These are phyloP conservation scores for Sebastes miniatus DNA, from an alignment of 2,797 vertebrate species.

Conservation along the genomic window DNA sequence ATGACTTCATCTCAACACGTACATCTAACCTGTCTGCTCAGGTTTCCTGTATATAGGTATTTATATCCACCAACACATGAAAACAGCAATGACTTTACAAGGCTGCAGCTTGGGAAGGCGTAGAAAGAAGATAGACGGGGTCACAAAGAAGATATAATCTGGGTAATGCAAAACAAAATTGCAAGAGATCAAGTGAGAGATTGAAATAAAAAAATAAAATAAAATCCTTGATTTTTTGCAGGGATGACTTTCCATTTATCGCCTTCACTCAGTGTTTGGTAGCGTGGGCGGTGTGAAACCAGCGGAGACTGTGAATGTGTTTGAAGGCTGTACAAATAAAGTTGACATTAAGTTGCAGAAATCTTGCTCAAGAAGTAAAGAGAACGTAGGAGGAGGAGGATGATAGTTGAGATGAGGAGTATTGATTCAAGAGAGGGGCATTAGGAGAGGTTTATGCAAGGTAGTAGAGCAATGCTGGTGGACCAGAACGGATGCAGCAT, in stretches of 20 bases:
- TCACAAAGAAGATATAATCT: background rate
- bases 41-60: constrained; percentile 76
- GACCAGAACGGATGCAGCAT: background rate
- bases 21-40: constrained; percentile 80
- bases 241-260: constrained; percentile 35
- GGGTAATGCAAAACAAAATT: background rate
- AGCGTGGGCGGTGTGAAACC: constrained; percentile 42
- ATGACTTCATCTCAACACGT: constrained; percentile 69
- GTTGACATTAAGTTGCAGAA: constrained; percentile 31
- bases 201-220: constrained; percentile 1
- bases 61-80: constrained; percentile 69
- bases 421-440: constrained; percentile 7
- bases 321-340: constrained; percentile 19
- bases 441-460: background rate
- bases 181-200: background rate
- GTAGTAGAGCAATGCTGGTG: background rate
- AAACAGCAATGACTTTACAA: constrained; percentile 65
- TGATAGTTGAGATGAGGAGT: background rate
- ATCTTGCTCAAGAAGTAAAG: constrained; percentile 16
- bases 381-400: background rate
- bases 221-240: constrained; percentile 9
- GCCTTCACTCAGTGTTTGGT: constrained; percentile 21
- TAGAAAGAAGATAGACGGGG: background rate
- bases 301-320: constrained; percentile 11
- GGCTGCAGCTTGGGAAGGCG: constrained; percentile 25